Base-by-base conservation (phyloP, 2,888 invertebrate genomes). In the Meghimatium bilineatum region DNA sequence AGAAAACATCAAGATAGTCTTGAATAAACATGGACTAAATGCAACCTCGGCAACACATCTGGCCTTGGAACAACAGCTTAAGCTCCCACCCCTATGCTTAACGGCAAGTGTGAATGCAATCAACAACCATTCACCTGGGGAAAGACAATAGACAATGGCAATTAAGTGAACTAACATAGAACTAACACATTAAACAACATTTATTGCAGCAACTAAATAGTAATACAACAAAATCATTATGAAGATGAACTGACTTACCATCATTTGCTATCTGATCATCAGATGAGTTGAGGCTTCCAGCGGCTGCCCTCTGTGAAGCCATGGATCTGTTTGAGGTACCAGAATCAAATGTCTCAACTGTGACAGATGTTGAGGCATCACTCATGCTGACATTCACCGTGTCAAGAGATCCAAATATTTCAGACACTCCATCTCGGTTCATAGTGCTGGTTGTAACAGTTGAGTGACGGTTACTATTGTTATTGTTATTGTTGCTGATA, bases 251-350 rank as follows among this genome's bases (percentile, higher is more conserved):
- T 14, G 34, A 83, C 87, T 86, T 89, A 93, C 92, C 92, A 87
- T 92, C 92, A 86, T 89, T 81, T 26, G 90, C 90, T 72, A 92
- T 84, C 87, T 91, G 93, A 84, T 89, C 91, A 85, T 90, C 90
- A 66, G 92, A 92, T 12, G 95, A 95, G 29, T 94, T 94, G 72
- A 95, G 91, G 91, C 95, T 95, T 82, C 95, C 95, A 86, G 95
- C 95, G 86, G 94, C 94, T 14, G 94, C 95, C 85, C 95, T 92
- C 89, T 95, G 94, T 3, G 95, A 95, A 77, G 94, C 94, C 87
- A 95, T 94, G 29, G 95, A 95, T 82, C 94, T 91, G 78, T 92
- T 93, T 49, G 93, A 93, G 26, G 92, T 91, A 60, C 92, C 91
- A 67, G 93, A 94, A 82, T 95, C 95, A 85, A 94, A 94, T 29